Evolutionary conservation across 2,797 vertebrate species (phyloP).

Genomic region (Myiotriccus ornatus): DNA sequence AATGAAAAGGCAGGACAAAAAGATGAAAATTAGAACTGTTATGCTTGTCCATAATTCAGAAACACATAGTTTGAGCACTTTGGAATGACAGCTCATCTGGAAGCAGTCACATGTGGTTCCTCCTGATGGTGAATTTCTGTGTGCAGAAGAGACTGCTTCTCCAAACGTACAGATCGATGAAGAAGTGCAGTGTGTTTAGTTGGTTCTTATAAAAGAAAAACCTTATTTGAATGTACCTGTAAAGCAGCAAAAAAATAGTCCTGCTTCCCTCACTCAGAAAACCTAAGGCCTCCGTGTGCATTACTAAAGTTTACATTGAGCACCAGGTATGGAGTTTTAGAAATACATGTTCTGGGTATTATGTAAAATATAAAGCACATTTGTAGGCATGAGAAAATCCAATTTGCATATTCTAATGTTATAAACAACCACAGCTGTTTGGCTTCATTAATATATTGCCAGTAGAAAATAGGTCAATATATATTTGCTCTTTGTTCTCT

Average conservation of each 20-base stretch:
- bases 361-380: not conserved
- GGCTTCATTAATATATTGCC: not conserved
- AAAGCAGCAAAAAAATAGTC: not conserved
- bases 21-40: not conserved
- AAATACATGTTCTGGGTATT: not conserved
- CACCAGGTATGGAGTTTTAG: not conserved
- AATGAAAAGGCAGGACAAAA: not conserved
- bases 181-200: not conserved
- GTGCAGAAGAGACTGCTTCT: not conserved
- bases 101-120: not conserved
- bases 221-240: not conserved
- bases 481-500: not conserved
- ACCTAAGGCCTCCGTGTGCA: not conserved
- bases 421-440: conserved; percentile 26
- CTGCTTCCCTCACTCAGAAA: not conserved
- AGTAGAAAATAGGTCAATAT: conserved; percentile 43
- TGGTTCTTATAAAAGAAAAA: not conserved
- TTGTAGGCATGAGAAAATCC: not conserved
- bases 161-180: not conserved
- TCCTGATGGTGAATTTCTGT: not conserved
- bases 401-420: not conserved
- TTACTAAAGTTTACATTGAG: not conserved
- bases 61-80: not conserved
- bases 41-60: not conserved
- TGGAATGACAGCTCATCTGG: not conserved